Conservation (phyloP, 2,113 vertebrate genomes). For the Donacobius atricapilla region DNA sequence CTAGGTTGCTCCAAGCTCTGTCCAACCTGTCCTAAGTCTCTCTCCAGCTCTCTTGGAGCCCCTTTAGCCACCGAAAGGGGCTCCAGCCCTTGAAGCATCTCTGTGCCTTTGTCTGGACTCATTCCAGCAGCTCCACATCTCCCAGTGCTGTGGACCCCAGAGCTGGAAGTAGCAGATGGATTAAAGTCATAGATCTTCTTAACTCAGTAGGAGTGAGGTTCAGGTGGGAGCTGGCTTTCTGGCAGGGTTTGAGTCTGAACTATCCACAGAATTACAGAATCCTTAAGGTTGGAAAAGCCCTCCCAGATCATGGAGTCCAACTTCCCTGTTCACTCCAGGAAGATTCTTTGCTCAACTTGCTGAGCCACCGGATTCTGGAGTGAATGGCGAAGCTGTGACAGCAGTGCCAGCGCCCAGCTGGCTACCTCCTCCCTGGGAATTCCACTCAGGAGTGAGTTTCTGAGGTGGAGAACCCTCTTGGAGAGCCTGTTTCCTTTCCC, state of each 20-base stretch:
- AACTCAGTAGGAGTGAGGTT: background rate
- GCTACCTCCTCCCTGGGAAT: background rate
- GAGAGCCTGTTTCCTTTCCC: background rate
- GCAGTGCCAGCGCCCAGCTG: background rate
- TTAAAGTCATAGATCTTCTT: background rate
- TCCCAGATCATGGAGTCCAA: background rate
- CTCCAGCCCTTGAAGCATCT: background rate
- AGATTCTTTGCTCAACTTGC: background rate
- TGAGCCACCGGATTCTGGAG: too few relatives aligned
- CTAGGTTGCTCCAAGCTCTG: background rate
- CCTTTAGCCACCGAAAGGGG: background rate
- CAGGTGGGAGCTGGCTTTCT: background rate
- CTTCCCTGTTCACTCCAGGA: background rate
- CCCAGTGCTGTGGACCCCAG: background rate
- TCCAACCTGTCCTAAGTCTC: background rate
- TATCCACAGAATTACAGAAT: background rate
- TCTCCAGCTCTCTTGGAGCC: background rate
- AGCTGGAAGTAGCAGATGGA: background rate
- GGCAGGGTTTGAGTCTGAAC: background rate
- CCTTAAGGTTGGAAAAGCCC: background rate
- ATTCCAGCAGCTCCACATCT: background rate
- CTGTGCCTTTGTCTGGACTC: background rate
- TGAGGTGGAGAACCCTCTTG: background rate
- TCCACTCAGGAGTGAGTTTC: background rate
- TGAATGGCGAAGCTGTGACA: fast-evolving